Percentiles rank a stretch among this genome's conserved stretches.
phyloP scores from a whole-genome alignment of 2,888 invertebrate genomes.

The Scaptomyza parva region DNA sequence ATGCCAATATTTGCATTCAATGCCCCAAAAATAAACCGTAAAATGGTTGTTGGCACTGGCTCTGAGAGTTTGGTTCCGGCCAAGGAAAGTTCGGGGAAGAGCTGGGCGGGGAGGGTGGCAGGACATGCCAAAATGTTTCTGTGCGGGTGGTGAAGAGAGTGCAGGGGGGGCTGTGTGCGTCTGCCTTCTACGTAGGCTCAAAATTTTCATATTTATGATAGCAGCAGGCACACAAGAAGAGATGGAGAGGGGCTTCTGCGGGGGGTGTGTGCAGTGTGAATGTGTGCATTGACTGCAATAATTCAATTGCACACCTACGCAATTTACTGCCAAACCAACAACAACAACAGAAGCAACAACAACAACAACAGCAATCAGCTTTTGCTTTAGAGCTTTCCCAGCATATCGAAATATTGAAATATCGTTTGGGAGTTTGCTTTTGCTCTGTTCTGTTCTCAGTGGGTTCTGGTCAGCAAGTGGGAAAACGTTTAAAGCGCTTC shows the following conservation, averaged over 20 bases:
- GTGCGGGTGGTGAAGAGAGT: background rate
- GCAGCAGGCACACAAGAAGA: constrained; percentile 5
- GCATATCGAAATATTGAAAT: constrained; percentile 59
- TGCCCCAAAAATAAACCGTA: constrained; percentile 79
- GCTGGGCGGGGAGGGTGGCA: background rate
- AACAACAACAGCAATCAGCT: constrained; percentile 29
- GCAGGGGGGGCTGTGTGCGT: background rate
- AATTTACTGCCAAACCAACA: constrained; percentile 63
- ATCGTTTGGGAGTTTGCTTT: constrained; percentile 34
- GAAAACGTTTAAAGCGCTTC: constrained; percentile 71
- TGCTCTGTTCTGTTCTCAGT: constrained; percentile 4
- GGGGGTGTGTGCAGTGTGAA: constrained; percentile 40
- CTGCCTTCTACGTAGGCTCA: constrained; percentile 41
- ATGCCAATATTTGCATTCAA: constrained; percentile 80
- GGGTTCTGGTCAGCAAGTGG: constrained; percentile 64
- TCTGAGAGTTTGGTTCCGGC: constrained; percentile 31
- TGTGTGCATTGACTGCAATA: constrained; percentile 76
- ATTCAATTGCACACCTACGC: constrained; percentile 81
- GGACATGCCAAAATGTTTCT: constrained; percentile 19
- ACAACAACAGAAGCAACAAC: constrained; percentile 19
- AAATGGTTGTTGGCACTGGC: constrained; percentile 63
- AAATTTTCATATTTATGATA: constrained; percentile 76
- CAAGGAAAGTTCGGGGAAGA: no score
- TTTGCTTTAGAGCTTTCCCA: constrained; percentile 8
- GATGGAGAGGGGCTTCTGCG: background rate